Evolutionary conservation across 1,140 invertebrate genomes (phyloP).

Genomic region (Drosophila seguyi): DNA sequence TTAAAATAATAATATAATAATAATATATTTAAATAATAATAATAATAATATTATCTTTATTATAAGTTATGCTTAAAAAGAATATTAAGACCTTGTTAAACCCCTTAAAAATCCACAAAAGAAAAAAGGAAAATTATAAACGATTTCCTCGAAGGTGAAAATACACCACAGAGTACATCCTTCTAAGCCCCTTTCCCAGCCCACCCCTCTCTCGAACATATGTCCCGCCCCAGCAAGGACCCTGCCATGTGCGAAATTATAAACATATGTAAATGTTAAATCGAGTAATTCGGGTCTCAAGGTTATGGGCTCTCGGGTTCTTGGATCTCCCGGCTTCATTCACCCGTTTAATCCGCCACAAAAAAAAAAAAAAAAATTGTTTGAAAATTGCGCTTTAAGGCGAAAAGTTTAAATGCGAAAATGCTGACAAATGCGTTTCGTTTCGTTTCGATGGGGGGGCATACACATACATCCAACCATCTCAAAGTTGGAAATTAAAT

Average conservation of each 20-base stretch:
- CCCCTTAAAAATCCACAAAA: neutral
- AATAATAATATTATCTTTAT: too few species aligned
- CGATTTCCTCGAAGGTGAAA: neutral
- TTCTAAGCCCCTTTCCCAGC: neutral
- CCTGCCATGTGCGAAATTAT: constrained; percentile 19
- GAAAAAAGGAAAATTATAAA: neutral
- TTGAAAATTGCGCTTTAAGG: constrained; percentile 63
- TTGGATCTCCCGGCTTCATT: neutral
- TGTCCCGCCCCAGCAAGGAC: neutral
- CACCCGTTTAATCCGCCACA: constrained; percentile 62
- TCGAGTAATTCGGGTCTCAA: neutral
- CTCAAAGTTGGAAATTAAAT: constrained; percentile 74
- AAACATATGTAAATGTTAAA: constrained; percentile 30
- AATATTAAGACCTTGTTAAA: too few species aligned
- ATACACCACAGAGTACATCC: neutral
- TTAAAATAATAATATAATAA: too few species aligned
- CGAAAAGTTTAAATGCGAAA: constrained; percentile 74
- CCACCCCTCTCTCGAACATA: constrained; percentile 1
- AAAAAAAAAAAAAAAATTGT: too few species aligned
- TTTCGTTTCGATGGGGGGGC: neutral
- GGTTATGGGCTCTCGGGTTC: too few species aligned
- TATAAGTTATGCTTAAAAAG: too few species aligned
- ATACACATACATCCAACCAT: too few species aligned
- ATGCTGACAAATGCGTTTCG: constrained; percentile 77
- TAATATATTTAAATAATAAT: too few species aligned